Base-by-base conservation (phyloP, 1,140 invertebrate species). In the Dreissena rostriformis region DNA sequence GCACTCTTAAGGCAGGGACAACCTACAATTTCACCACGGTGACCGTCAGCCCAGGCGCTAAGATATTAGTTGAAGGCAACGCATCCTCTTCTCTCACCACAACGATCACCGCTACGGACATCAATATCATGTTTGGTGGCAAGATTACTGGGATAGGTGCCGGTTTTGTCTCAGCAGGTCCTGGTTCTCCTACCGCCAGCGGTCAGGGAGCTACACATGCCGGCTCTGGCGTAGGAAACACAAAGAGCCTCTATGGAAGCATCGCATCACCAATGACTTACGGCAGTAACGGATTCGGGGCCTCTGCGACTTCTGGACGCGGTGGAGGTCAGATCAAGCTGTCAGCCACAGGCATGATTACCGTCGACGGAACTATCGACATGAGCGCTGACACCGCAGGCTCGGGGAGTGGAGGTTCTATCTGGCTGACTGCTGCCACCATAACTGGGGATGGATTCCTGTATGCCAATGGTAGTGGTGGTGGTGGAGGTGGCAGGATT, bases 271-370 rank as follows among this genome's bases (percentile, higher is more conserved):
- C 90, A 28, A 81, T 51, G 14, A 55, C 71, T 6, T 90, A 90
- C 77, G 90, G 90, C n/a, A 89, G 90, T 67, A 90, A 83, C 87
- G 90, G 89, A 24, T 80, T 75, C 61, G 76, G 82, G 57, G 87
- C 87, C 12, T 74, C 82, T 26, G 26, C 72, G 0, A 28, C 61
- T n/a, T 55, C 63, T 24, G 88, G 88, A 14, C 61, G 85, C 29
- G 90, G 90, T 63, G 90, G 90, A 26, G 89, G 89, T 17, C 90
- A 91, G 76, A 72, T 91, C 28, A 82, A 88, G 24, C 66, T 91
- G 14, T 28, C 72, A 6, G 76, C 79, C 0, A 39, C 75, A 22
- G 61, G 65, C 15, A 78, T 14, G 12, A 24, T 88, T 2, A 79
- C 24, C 17, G 63, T 88, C 72, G 86, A 90, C 83, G 90, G 90